Base-by-base conservation (phyloP, 2,888 invertebrate species). In the Taenaris catops region DNA sequence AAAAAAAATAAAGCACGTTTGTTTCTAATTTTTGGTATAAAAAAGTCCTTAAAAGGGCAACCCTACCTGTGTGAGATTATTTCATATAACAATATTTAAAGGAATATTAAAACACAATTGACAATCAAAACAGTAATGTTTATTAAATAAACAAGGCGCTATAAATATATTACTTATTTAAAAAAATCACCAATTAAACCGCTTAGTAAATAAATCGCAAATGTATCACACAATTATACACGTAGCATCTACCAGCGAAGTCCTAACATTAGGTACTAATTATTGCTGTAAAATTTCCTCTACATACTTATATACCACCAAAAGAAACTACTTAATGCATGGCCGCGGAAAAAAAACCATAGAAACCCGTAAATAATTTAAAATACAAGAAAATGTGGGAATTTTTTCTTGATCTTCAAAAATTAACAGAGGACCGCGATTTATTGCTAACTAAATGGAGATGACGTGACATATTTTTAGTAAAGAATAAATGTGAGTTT, bases 281-380 rank as follows among this genome's bases (percentile, higher is more conserved):
- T 84, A 84, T 84, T 84, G 84, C 84, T 84, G 80, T 79, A 69
- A 73, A 66, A 53, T 74, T 73, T 78, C 51, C 67, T 68, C 78
- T 79, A 83, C 70, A 80, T 67, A 63, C 6, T 53, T 63, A 58
- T n/a, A 63, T 71, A 78, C 75, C 76, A 80, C 71, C 70, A 63
- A 79, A 79, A 76, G 71, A 79, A 81, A 81, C 80, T 81, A 74
- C 63, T 70, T 51, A 56, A 36, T 35, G 38, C 44, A 44, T 43
- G 41, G 47, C 14, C 42, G 43, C 42, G 48, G 51, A 44, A 44
- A 45, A 46, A 44, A 36, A 37, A 20, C 25, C 31, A 41, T 35
- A n/a, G 23, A 17, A 41, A 46, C 44, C 48, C 42, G 45, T 50
- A 44, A 37, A 8, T 20, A 20, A 34, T 25, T 29, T 25, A 36